These are phyloP conservation scores for Motacilla tschutschensis DNA, from an alignment of 2,113 vertebrate species.

Conservation along the genomic window DNA sequence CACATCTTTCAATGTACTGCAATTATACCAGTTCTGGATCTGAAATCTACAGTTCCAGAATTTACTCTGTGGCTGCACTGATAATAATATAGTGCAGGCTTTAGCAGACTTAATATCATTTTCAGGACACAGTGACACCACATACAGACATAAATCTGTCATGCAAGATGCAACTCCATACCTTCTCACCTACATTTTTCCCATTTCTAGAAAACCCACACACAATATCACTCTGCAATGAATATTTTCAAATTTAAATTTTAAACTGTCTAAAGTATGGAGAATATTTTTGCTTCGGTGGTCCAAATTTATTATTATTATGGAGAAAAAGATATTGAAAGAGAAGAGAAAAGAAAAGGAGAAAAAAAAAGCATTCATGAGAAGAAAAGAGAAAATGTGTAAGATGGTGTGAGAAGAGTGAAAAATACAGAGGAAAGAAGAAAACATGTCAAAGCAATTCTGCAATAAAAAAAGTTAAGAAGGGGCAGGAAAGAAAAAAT, in stretches of 20 bases:
- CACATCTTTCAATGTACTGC: background rate
- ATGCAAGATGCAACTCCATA: background rate
- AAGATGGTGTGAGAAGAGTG: background rate
- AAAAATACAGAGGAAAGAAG: background rate
- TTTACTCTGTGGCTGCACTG: background rate
- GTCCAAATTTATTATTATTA: background rate
- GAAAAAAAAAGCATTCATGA: background rate
- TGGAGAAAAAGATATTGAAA: background rate
- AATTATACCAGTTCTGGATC: background rate
- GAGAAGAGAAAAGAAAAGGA: background rate
- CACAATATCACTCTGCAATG: background rate
- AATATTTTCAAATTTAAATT: background rate
- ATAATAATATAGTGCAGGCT: background rate
- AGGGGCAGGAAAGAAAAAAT: background rate
- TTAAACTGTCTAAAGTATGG: background rate
- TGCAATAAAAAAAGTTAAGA: background rate
- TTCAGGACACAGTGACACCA: background rate
- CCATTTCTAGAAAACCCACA: background rate
- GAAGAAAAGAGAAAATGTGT: background rate
- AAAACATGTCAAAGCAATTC: constrained; percentile 5
- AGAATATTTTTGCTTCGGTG: background rate
- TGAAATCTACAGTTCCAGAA: background rate
- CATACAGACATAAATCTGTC: background rate
- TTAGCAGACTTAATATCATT: background rate
- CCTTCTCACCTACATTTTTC: background rate